Percentiles rank a stretch among this genome's conserved stretches.
Conservation (phyloP, 1,140 invertebrate species). For the Drosophila santomea region DNA sequence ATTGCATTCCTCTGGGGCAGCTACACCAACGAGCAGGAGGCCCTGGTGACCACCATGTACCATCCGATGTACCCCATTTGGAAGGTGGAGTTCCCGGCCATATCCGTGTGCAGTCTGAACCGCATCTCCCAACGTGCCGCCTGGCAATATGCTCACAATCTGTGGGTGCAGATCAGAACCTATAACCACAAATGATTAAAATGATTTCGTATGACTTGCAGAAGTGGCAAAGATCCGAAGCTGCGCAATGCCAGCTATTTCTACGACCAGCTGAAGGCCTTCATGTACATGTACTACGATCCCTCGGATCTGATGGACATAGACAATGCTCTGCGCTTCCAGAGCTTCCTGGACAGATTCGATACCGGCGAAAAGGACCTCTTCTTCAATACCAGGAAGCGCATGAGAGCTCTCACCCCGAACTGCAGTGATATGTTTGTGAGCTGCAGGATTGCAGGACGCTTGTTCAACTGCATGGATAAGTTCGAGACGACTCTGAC, state of each 20-base stretch:
- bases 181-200: no score
- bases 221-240: slow-evolving; percentile 62
- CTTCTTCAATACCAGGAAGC: slow-evolving; percentile 65
- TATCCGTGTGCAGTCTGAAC: slow-evolving; percentile 87
- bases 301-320: slow-evolving; percentile 44
- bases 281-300: slow-evolving; percentile 56
- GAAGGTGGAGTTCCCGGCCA: slow-evolving; percentile 86
- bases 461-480: slow-evolving; percentile 50
- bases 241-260: slow-evolving; percentile 52
- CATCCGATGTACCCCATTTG: slow-evolving; percentile 86
- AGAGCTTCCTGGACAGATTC: slow-evolving; percentile 62
- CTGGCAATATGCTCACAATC: slow-evolving; percentile 84
- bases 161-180: slow-evolving; percentile 78
- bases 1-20: slow-evolving; percentile 85
- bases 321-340: slow-evolving; percentile 57
- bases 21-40: slow-evolving; percentile 85
- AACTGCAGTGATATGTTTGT: slow-evolving; percentile 69
- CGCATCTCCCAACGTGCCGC: slow-evolving; percentile 86
- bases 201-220: slow-evolving; percentile 7
- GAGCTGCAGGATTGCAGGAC: slow-evolving; percentile 60
- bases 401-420: slow-evolving; percentile 63
- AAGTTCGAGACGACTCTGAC: slow-evolving; percentile 61
- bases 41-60: slow-evolving; percentile 86
- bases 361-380: slow-evolving; percentile 62
- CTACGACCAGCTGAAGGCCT: slow-evolving; percentile 49